Evolutionary conservation across 2,113 vertebrate genomes (phyloP), one percentile per base, ranked within the genome.

Genomic region (Eurypyga helias): DNA sequence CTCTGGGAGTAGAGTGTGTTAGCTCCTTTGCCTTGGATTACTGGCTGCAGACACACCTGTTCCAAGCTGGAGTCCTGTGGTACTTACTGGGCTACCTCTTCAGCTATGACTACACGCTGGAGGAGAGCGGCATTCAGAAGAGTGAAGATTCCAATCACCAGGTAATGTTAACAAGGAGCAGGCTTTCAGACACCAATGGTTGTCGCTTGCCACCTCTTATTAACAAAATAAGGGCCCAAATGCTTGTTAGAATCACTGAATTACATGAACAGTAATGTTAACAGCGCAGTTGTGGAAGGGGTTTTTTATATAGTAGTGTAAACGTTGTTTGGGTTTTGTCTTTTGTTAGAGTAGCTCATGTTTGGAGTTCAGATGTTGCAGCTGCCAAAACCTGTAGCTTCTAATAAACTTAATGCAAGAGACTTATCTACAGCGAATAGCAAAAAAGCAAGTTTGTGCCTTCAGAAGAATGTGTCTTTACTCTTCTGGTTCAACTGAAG

Each of bases 81-180:
- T 99, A 99, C 96, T 98, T 99, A 41, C 98, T 99, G 87, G 98
- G 98, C 86, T 98, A 98, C 94, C 99, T 99, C 69, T 99, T 99
- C 98, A 99, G 98, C 97, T 99, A 99, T 26, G 99, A 99, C 97
- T 99, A 99, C 66, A 99, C 99, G 0, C 98, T 99, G 84, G 99
- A 99, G 96, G 99, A 99, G 98, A 99, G 99, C 6, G 99, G 99
- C 7, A 99, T 99, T 93, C 99, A 99, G 97, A 98, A 99, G 46
- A 99, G 98, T 64, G 99, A 99, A 96, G 99, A 99, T 62, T 99
- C 99, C 9, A 99, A 99, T 92, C 99, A 99, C 80, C 99, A 99
- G 98, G 98, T 99, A 98, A 96, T 46, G 38, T 51, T 88, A 48
- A 55, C 17, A 41, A 46, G 28, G 18, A 36, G 51, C 33, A 18